Evolutionary conservation across 2,797 vertebrate genomes (phyloP).

Genomic region (Calcarius lapponicus): DNA sequence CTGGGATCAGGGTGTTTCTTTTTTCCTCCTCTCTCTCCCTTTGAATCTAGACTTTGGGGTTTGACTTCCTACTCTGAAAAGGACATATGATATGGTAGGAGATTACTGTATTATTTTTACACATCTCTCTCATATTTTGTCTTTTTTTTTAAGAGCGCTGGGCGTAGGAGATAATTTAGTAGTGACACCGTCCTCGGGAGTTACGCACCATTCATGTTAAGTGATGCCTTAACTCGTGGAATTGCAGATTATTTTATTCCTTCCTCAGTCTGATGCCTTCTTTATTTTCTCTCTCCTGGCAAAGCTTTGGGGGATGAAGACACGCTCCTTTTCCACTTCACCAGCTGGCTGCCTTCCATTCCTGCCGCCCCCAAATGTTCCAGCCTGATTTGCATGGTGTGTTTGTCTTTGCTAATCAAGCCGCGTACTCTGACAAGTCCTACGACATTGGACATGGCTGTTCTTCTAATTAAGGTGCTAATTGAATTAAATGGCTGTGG

Average conservation of each 20-base stretch:
- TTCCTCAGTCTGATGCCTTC: conserved; percentile 69
- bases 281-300: conserved; percentile 62
- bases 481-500: conserved; percentile 99
- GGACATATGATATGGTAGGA: background rate
- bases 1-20: background rate
- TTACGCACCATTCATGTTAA: conserved; percentile 58
- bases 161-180: conserved; percentile 24
- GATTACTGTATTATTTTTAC: conserved; percentile 28
- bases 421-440: conserved; percentile 85
- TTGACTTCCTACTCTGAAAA: background rate
- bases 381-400: conserved; percentile 85
- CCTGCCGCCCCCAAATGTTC: conserved; percentile 75
- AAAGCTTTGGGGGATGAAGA: conserved; percentile 75
- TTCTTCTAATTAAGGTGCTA: conserved; percentile 98
- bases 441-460: conserved; percentile 93
- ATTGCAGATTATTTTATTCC: conserved; percentile 70
- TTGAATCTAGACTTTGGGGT: background rate
- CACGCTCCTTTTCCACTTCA: conserved; percentile 76
- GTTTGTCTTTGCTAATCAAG: conserved; percentile 96
- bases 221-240: conserved; percentile 67
- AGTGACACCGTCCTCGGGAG: background rate
- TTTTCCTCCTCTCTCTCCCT: background rate
- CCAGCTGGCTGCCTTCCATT: conserved; percentile 74
- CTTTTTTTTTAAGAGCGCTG: conserved; percentile 13
- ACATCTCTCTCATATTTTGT: background rate